phyloP scores from a whole-genome alignment of 2,113 vertebrate genomes.

The Rana temporaria region DNA sequence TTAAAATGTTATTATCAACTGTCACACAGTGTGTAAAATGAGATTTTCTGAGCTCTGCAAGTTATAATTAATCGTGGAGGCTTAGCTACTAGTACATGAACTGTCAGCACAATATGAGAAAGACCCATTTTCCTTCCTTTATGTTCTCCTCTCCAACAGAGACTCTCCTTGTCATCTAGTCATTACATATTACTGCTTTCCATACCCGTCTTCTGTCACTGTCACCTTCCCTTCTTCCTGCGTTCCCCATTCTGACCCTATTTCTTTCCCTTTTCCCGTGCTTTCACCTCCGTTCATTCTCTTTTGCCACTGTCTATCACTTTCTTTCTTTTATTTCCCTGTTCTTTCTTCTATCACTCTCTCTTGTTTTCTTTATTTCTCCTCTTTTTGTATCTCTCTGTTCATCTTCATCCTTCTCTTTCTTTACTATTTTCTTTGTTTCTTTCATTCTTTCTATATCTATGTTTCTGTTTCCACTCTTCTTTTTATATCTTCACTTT shows the following conservation, averaged over 20 bases:
- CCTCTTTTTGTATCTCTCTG: background rate
- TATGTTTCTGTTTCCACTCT: background rate
- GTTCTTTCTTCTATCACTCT: background rate
- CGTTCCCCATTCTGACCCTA: background rate
- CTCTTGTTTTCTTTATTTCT: too few relatives aligned
- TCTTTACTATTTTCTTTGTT: background rate
- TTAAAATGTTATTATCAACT: too few relatives aligned
- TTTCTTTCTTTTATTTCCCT: background rate
- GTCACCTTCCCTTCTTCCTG: background rate
- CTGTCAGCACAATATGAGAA: too few relatives aligned
- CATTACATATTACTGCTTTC: background rate
- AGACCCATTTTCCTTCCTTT: too few relatives aligned
- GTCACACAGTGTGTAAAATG: background rate
- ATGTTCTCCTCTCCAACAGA: too few relatives aligned
- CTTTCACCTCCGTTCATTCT: background rate
- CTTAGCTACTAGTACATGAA: too few relatives aligned
- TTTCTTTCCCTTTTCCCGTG: background rate
- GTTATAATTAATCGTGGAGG: too few relatives aligned
- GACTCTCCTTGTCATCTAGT: too few relatives aligned
- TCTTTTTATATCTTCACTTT: background rate
- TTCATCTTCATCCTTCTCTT: background rate
- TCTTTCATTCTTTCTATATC: background rate
- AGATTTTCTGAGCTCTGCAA: background rate
- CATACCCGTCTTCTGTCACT: background rate
- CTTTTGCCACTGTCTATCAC: background rate